A percentile compares a stretch with the other conserved stretches of the same genome.
phyloP scores from a whole-genome alignment of 1,140 invertebrate genomes.

The Campodea augens region DNA sequence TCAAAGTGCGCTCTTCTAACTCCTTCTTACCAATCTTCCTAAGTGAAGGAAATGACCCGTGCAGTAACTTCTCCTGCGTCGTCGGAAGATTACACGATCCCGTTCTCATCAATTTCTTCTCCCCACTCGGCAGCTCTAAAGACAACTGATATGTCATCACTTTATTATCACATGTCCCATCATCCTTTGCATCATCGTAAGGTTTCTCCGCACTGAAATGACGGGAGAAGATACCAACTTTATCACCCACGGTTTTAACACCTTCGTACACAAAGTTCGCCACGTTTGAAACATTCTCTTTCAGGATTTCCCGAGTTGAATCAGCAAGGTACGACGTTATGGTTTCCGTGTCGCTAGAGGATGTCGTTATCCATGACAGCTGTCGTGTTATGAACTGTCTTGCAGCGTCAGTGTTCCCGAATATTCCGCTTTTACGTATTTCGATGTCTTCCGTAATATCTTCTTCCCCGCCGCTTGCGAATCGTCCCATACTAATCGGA shows the following conservation, averaged over 20 bases:
- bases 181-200: neutral
- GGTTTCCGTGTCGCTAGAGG: conserved; percentile 1
- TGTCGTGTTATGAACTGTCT: conserved; percentile 47
- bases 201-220: conserved; percentile 33
- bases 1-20: too few species aligned
- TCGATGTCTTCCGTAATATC: conserved; percentile 4
- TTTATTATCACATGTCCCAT: too few species aligned
- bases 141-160: neutral
- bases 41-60: neutral
- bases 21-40: neutral
- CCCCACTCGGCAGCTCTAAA: neutral
- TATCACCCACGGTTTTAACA: conserved; percentile 49
- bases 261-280: conserved; percentile 51
- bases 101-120: neutral
- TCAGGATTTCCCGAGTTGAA: conserved; percentile 13
- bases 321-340: conserved; percentile 11
- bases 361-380: conserved; percentile 43
- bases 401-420: conserved; percentile 47
- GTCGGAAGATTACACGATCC: neutral
- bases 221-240: conserved; percentile 45
- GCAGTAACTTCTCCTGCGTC: neutral
- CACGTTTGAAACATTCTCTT: conserved; percentile 31
- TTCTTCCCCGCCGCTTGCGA: neutral
- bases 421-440: conserved; percentile 20
- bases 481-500: neutral